A percentile compares a stretch with the other conserved stretches of the same genome.
Conservation (phyloP, 2,113 vertebrate species). For the Hyperoodon ampullatus region DNA sequence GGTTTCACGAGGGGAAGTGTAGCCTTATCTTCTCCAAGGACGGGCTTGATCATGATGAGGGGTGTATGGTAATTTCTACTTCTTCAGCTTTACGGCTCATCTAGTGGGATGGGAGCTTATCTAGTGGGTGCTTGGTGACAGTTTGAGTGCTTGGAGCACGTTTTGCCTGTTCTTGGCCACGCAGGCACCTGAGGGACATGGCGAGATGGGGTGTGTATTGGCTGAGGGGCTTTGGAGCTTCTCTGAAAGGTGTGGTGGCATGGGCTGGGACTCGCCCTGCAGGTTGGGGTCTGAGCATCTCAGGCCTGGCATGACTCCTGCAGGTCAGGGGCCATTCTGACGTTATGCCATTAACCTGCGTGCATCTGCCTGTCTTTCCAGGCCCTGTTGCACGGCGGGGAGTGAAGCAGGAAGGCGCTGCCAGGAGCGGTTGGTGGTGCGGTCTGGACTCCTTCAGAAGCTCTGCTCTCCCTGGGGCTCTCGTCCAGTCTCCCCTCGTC, state of each 20-base stretch:
- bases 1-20: neutral
- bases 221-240: neutral
- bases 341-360: neutral
- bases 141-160: no score
- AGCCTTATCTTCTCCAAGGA: neutral
- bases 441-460: neutral
- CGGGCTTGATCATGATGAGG: neutral
- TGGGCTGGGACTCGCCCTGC: neutral
- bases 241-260: neutral
- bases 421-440: neutral
- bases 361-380: constrained; percentile 63
- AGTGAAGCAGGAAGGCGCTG: constrained; percentile 40
- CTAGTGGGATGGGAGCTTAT: neutral
- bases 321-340: neutral
- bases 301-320: neutral
- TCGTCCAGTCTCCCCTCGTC: neutral
- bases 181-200: neutral
- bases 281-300: neutral
- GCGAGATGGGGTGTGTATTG: neutral
- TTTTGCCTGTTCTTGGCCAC: neutral
- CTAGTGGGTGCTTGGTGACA: neutral
- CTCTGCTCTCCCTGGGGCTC: neutral
- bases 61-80: neutral
- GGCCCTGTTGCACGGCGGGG: constrained; percentile 75
- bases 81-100: neutral